Evolutionary conservation across 2,888 invertebrate species (phyloP), one percentile per base, ranked within the genome.

Genomic region (Agonopterix heracliana): DNA sequence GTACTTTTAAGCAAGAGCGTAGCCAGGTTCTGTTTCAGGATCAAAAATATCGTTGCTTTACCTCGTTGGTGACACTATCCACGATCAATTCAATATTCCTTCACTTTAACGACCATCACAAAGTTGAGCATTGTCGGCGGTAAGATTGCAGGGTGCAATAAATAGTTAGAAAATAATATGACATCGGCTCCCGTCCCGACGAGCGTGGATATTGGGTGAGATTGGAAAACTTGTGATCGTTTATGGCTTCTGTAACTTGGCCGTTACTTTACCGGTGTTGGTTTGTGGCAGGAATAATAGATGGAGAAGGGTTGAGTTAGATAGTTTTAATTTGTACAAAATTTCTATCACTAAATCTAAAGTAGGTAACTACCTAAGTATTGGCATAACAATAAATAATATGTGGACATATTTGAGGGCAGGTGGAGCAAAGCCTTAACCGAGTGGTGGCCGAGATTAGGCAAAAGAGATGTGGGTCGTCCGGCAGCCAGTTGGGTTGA

Each of bases 81-180:
- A 38, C 1, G 9, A 38, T 41, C 41, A 41, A 34, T 44, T 44
- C 34, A 34, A 44, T 44, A 34, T 34, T 11, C 12, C 34, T 8
- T 11, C 44, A 26, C 26, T 26, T 26, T 26, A 26, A 26, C 26
- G 26, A 26, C 26, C 26, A 26, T 26, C 26, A 26, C 26, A 26
- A 26, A 26, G 26, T 26, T 26, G 26, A 26, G 7, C 26, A 26
- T 5, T 26, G 26, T 38, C 38, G 9, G n/a, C 38, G 38, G 34
- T 42, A 49, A 46, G 49, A 52, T 38, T 52, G 52, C 49, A 47
- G 26, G 8, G 26, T 45, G 49, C 52, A 49, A 49, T 52, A 52
- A 52, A 52, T 45, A 47, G 49, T 52, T 45, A 44, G 41, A 46
- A 46, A 49, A 52, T 52, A 49, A 52, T 49, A 48, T 40, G 46